phyloP scores from a whole-genome alignment of 2,888 invertebrate genomes.

The Amitus sp. region DNA sequence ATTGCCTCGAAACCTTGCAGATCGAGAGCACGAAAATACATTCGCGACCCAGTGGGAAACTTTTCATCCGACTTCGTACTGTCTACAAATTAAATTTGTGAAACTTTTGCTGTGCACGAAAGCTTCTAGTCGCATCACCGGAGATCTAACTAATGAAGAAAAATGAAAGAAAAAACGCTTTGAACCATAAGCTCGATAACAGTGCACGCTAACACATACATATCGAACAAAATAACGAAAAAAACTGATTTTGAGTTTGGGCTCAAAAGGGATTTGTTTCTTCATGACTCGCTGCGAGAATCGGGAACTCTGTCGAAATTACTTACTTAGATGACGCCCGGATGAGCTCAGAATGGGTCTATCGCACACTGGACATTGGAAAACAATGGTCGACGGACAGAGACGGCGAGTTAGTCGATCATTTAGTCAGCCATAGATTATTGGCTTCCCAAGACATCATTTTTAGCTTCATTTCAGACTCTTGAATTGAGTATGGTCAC shows the following conservation, averaged over 20 bases:
- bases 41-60: too few species aligned
- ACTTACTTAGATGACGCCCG: constrained; percentile 59
- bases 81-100: constrained; percentile 2
- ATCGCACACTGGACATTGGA: constrained; percentile 61
- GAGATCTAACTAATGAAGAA: neutral
- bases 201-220: constrained; percentile 4
- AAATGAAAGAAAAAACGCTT: neutral
- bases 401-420: constrained; percentile 38
- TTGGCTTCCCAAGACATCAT: too few species aligned
- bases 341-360: constrained; percentile 62
- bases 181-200: constrained; percentile 6
- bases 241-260: too few species aligned
- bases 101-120: constrained; percentile 4
- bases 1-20: too few species aligned
- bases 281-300: constrained; percentile 10
- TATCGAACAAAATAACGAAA: constrained; percentile 3
- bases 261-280: too few species aligned
- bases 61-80: neutral
- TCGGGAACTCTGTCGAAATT: constrained; percentile 18
- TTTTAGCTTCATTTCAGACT: too few species aligned
- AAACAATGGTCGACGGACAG: constrained; percentile 38
- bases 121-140: neutral
- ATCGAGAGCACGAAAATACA: too few species aligned
- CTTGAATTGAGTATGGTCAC: too few species aligned
- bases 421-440: constrained; percentile 33